Conservation (phyloP, 2,113 vertebrate species). For the Colius striatus region DNA sequence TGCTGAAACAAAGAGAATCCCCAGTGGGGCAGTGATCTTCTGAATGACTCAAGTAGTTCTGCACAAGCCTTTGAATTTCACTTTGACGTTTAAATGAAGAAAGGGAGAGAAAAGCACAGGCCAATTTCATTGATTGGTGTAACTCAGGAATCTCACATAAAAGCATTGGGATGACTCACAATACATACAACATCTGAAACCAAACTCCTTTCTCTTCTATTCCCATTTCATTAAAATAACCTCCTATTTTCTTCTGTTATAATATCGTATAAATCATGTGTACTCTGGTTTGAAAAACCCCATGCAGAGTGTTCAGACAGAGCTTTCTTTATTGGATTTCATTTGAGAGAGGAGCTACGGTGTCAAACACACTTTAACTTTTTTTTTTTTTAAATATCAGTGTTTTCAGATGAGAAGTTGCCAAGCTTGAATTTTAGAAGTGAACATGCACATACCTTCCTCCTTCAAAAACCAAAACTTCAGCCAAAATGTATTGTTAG, state of each 20-base stretch:
- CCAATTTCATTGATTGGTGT: conserved; percentile 71
- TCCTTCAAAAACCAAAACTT: neutral
- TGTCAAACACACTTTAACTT: neutral
- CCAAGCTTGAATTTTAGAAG: neutral
- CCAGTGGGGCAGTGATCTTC: conserved; percentile 64
- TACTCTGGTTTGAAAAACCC: conserved; percentile 13
- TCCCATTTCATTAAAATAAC: conserved; percentile 49
- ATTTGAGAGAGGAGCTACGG: neutral
- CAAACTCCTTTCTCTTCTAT: conserved; percentile 34
- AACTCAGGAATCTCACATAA: conserved; percentile 69
- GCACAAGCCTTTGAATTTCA: conserved; percentile 75
- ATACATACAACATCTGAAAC: conserved; percentile 53
- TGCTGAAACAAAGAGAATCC: conserved; percentile 69
- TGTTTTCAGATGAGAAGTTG: neutral
- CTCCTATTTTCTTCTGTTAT: conserved; percentile 38
- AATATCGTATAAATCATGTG: neutral
- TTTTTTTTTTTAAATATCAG: neutral
- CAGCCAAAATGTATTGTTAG: neutral
- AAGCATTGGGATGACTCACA: conserved; percentile 59
- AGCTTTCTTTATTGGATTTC: neutral
- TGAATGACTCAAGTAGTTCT: conserved; percentile 68
- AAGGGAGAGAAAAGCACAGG: conserved; percentile 56
- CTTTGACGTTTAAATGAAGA: conserved; percentile 74
- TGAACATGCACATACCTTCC: neutral
- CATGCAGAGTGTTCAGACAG: neutral